These are phyloP conservation scores for Amblyteles armatorius DNA, from an alignment of 2,888 invertebrate species.

Conservation along the genomic window DNA sequence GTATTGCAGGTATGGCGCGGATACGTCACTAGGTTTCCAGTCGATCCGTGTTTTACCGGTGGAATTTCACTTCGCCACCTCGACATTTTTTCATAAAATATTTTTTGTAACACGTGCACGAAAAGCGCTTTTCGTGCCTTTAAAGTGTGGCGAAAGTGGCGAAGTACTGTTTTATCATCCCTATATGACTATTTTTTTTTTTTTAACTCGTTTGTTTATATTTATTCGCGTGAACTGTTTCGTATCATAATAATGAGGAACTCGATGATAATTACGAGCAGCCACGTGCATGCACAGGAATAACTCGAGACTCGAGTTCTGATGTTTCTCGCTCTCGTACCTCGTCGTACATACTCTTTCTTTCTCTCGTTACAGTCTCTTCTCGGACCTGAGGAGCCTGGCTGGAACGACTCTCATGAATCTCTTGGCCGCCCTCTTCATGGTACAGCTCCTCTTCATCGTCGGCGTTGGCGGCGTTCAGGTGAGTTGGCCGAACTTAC, in stretches of 20 bases:
- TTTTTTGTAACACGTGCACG: neutral
- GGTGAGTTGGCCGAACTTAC: slow-evolving; percentile 83
- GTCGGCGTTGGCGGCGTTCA: slow-evolving; percentile 89
- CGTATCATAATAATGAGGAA: slow-evolving; percentile 17
- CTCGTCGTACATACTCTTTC: slow-evolving; percentile 27
- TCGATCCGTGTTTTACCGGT: too few species aligned
- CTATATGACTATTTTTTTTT: neutral
- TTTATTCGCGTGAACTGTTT: slow-evolving; percentile 16
- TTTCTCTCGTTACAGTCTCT: slow-evolving; percentile 86
- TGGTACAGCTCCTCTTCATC: slow-evolving; percentile 89
- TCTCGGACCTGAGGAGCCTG: slow-evolving; percentile 88
- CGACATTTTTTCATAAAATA: neutral
- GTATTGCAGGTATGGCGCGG: too few species aligned
- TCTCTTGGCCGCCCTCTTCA: slow-evolving; percentile 88
- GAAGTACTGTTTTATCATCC: too few species aligned
- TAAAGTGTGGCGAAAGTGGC: too few species aligned
- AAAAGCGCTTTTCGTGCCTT: too few species aligned
- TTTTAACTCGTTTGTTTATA: slow-evolving; percentile 25
- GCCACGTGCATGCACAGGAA: slow-evolving; percentile 24
- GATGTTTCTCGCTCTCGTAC: slow-evolving; percentile 6
- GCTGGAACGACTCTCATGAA: slow-evolving; percentile 89
- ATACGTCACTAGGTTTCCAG: neutral
- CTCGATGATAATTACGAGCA: neutral
- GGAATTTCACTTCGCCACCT: neutral
- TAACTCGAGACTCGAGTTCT: slow-evolving; percentile 32